These are phyloP conservation scores for Catonia carolina DNA, from an alignment of 2,888 invertebrate genomes.

Conservation along the genomic window DNA sequence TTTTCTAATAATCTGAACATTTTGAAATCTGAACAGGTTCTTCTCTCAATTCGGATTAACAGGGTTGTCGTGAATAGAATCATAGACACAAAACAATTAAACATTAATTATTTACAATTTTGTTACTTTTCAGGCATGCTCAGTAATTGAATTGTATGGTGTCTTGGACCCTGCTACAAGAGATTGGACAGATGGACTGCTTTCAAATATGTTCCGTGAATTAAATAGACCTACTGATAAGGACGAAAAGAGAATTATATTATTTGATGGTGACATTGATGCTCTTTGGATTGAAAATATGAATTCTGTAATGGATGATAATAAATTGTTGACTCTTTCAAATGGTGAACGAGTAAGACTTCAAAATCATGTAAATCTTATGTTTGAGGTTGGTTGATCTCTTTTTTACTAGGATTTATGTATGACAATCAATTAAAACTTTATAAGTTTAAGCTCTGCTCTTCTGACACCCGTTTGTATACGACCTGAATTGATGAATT, in stretches of 20 bases:
- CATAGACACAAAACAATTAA: too few species aligned
- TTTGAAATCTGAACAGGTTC: too few species aligned
- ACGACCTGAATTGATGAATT: too few species aligned
- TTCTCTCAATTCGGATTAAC: too few species aligned
- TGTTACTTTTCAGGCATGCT: constrained; percentile 57
- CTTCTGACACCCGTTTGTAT: too few species aligned
- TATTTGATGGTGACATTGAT: constrained; percentile 92
- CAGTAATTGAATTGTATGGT: constrained; percentile 84
- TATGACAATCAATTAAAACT: too few species aligned
- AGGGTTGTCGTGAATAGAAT: too few species aligned
- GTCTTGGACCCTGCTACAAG: constrained; percentile 75
- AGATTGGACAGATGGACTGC: constrained; percentile 89
- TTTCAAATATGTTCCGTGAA: constrained; percentile 86
- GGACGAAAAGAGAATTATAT: constrained; percentile 70
- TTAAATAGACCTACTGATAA: constrained; percentile 72
- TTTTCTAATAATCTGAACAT: too few species aligned
- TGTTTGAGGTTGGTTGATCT: constrained; percentile 87
- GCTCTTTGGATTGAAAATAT: constrained; percentile 95
- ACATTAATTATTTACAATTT: too few species aligned
- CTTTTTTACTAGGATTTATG: too few species aligned
- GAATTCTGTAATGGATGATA: constrained; percentile 97
- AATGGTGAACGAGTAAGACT: constrained; percentile 84
- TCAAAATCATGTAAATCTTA: constrained; percentile 69
- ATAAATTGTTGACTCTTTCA: constrained; percentile 78
- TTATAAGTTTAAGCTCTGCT: too few species aligned